Evolutionary conservation across 2,797 vertebrate genomes (phyloP).

Genomic region (Meda fulgida): DNA sequence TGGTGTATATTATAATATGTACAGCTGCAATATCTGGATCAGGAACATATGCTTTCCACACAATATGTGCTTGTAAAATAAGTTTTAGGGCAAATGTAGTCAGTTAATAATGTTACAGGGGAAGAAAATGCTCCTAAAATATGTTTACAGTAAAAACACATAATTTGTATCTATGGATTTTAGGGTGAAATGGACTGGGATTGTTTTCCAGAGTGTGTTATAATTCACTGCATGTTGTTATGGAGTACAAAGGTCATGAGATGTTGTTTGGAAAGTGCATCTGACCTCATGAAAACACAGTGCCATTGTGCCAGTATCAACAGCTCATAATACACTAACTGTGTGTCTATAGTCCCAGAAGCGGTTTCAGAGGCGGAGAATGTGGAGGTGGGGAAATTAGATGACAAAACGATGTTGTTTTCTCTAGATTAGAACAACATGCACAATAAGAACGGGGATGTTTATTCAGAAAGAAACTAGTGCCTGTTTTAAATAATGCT

Average conservation of each 20-base stretch:
- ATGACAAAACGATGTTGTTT: background rate
- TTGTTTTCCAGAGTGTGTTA: background rate
- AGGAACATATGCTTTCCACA: background rate
- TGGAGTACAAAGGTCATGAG: background rate
- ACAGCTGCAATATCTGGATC: background rate
- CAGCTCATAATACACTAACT: background rate
- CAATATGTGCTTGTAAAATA: background rate
- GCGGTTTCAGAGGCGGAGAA: background rate
- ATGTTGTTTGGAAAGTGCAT: background rate
- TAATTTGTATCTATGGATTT: background rate
- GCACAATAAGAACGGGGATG: background rate
- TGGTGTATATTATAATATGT: background rate
- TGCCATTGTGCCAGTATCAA: background rate
- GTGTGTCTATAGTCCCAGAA: background rate
- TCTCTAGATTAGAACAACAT: background rate
- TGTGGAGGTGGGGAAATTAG: background rate
- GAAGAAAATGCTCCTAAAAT: background rate
- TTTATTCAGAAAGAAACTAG: background rate
- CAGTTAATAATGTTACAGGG: background rate
- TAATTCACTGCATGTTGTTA: background rate
- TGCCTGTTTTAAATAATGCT: background rate
- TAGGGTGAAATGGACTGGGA: background rate
- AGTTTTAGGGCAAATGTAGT: background rate
- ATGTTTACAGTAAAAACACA: background rate
- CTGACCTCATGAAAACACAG: background rate